phyloP scores from a whole-genome alignment of 2,113 vertebrate species.

The Motacilla tschutschensis region DNA sequence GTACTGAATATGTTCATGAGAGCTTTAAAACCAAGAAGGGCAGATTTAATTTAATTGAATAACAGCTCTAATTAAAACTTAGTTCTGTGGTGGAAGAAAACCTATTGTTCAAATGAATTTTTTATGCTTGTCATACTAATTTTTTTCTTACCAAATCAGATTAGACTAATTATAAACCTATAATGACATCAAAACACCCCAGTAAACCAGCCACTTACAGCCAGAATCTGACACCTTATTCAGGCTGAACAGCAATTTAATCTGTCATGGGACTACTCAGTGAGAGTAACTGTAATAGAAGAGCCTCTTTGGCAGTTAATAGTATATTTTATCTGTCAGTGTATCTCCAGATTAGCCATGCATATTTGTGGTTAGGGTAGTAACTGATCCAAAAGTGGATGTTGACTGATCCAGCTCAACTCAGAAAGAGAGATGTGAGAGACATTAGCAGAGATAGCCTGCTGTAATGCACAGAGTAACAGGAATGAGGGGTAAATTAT shows the following conservation, averaged over 20 bases:
- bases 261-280: slow-evolving; percentile 24
- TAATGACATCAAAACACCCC: slow-evolving; percentile 38
- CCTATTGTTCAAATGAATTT: slow-evolving; percentile 44
- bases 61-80: slow-evolving; percentile 50
- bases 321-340: slow-evolving; percentile 20
- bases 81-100: slow-evolving; percentile 16
- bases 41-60: slow-evolving; percentile 39
- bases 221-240: slow-evolving; percentile 39
- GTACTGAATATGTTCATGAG: neutral
- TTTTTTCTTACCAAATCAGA: slow-evolving; percentile 53
- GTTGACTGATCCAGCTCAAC: neutral
- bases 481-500: neutral
- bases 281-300: slow-evolving; percentile 11
- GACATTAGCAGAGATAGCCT: neutral
- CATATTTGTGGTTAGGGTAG: neutral
- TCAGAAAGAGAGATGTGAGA: neutral
- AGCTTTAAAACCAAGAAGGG: slow-evolving; percentile 4
- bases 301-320: slow-evolving; percentile 21
- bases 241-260: slow-evolving; percentile 40
- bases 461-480: neutral
- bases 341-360: neutral
- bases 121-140: slow-evolving; percentile 25
- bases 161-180: slow-evolving; percentile 49
- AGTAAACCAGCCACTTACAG: slow-evolving; percentile 39
- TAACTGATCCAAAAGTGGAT: neutral